Conservation (phyloP, 2,113 vertebrate genomes). For the Actenoides lindsayi region DNA sequence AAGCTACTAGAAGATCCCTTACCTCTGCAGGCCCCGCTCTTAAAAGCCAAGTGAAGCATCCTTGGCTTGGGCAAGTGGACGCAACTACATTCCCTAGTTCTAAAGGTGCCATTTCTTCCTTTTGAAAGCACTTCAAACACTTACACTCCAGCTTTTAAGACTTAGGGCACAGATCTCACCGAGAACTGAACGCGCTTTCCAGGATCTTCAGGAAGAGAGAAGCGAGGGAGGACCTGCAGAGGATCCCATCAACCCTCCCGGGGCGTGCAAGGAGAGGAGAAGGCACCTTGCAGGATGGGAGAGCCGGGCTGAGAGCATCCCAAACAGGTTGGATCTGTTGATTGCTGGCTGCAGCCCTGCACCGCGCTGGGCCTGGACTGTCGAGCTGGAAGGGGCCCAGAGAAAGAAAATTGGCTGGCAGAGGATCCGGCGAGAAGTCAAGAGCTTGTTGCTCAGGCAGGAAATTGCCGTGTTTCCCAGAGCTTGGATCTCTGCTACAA, state of each 20-base stretch:
- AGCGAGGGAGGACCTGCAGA: background rate
- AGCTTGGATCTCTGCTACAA: background rate
- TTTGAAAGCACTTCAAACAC: background rate
- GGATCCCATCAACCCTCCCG: background rate
- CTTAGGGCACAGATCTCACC: fast-evolving
- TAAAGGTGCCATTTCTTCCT: background rate
- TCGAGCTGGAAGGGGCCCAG: background rate
- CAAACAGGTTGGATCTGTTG: background rate
- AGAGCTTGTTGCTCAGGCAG: background rate
- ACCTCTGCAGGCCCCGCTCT: background rate
- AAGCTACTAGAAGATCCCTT: background rate
- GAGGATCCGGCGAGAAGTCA: background rate
- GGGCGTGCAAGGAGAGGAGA: background rate
- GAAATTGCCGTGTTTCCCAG: background rate
- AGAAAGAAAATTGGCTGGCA: constrained; percentile 7
- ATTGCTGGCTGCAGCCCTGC: background rate
- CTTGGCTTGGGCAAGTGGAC: background rate
- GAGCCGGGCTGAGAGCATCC: background rate
- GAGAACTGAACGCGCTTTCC: background rate
- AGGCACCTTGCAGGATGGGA: background rate
- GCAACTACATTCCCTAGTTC: background rate
- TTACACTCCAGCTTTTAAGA: background rate
- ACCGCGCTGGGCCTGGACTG: background rate
- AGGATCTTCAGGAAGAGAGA: background rate
- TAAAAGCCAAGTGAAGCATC: background rate